Evolutionary conservation across 1,140 invertebrate species (phyloP), one percentile per base, ranked within the genome.

Genomic region (Tenebrio molitor): DNA sequence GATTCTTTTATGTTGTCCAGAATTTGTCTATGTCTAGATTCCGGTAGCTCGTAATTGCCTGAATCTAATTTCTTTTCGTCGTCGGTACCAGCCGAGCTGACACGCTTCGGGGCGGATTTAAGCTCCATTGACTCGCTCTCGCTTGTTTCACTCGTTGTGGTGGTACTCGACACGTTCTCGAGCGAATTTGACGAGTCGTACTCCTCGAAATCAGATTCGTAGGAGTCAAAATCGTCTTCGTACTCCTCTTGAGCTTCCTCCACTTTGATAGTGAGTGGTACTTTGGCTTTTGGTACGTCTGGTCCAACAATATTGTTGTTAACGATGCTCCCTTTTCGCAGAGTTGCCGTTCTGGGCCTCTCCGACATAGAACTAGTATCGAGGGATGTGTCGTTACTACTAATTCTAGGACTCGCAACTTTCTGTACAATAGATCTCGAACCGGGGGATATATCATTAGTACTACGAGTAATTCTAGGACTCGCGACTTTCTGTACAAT

Each of bases 31-130:
- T 82, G 84, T 79, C 84, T 83, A 21, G 76, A 84, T 76, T 83
- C 88, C 16, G 80, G 74, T 41, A 90, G 77, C 53, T 91, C 90
- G 78, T 89, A 91, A 78, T 88, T 86, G 73, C 90, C 90, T 4
- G 90, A 92, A 84, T 92, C 91, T 25, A 88, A 77, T 86, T 89
- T 90, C 53, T 83, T 85, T 75, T 92, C 90, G 42, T 73, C 74
- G 25, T 88, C 34, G 78, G 78, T 74, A 84, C 85, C 15, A 75
- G 77, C 19, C 69, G 83, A 76, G 80, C 78, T 14, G 71, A 79
- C 1, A 77, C 82, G n/a, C 79, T 82, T 76, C 41, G 25, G 16
- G n/a, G 36, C 21, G 15, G 72, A 65, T 14, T 12, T 58, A 7
- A 34, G 36, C 7, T 34, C 17, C 29, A n/a, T 12, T 16, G 46